Base-by-base conservation (phyloP, 2,888 invertebrate genomes). In the Cryptophagus acutangulus region DNA sequence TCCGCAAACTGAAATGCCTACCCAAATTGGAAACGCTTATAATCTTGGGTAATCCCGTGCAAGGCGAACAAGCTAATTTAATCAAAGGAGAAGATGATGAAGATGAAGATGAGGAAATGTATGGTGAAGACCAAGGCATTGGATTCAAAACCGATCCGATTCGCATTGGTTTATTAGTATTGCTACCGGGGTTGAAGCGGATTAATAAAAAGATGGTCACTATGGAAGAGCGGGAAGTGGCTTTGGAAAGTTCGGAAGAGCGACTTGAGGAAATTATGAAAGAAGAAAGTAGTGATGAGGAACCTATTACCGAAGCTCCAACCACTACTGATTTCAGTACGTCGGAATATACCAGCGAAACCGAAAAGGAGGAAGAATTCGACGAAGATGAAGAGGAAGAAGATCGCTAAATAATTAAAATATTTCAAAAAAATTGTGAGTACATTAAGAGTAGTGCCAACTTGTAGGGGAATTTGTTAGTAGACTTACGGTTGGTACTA, bases 181-280 rank as follows among this genome's bases (percentile, higher is more conserved):
- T 75, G 2, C 55, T 81, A 36, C 75, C 76, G 0, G 63, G 69
- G 30, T 62, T 81, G 12, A 76, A 72, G 43, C 65, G 76, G 35
- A 64, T 81, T 10, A 78, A 81, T 53, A 81, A 81, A 58, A 58
- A 58, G 3, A 46, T 56, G 0, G 65, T 76, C 2, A 70, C 69
- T 1, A 66, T 71, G 0, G 75, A 76, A 38, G 78, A 78, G 58
- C 67, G 71, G 66, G 74, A 69, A 40, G 49, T 57, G 17, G 64
- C 63, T 0, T 51, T 53, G 17, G 46, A 59, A 17, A 48, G 51
- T 2, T 51, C 46, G 15, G 59, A 58, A 5, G 54, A 58, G 17
- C 55, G 59, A 18, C 41, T 57, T 6, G 51, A 57, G 12, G 54
- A 62, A 40, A 66, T 69, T 16, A 65, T 68, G 62, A 58, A 48